Conservation (phyloP, 2,797 vertebrate genomes). For the Clarias fuscus region DNA sequence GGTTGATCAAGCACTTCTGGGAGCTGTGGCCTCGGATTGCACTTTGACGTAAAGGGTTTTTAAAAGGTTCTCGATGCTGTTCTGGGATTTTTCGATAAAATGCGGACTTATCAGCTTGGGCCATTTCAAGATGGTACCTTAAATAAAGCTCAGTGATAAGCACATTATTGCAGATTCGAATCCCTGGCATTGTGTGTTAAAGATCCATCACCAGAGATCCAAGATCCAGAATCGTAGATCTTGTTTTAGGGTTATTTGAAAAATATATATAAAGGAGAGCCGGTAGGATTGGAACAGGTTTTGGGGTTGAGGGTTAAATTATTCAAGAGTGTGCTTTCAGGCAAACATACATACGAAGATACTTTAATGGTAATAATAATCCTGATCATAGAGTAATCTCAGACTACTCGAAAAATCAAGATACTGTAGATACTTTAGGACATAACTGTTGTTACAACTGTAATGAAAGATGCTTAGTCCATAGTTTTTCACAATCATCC, state of each 20-base stretch:
- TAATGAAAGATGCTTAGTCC: neutral
- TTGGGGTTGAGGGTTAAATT: neutral
- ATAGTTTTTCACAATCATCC: neutral
- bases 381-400: too few relatives aligned
- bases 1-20: constrained; percentile 30
- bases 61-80: constrained; percentile 18
- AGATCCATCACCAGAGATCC: too few relatives aligned
- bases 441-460: neutral
- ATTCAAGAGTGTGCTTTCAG: neutral
- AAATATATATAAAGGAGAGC: neutral
- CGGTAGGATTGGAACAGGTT: neutral
- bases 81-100: constrained; percentile 24
- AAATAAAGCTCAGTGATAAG: neutral
- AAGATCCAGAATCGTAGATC: neutral
- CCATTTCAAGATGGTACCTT: constrained; percentile 8
- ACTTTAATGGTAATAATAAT: too few relatives aligned
- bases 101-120: constrained; percentile 19
- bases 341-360: neutral
- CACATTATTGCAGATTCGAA: neutral
- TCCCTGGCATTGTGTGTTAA: neutral
- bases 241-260: neutral
- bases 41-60: constrained; percentile 21
- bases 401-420: neutral
- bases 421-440: neutral
- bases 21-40: constrained; percentile 26